Base-by-base conservation (phyloP, 2,888 invertebrate genomes). In the Craniophora ligustri region DNA sequence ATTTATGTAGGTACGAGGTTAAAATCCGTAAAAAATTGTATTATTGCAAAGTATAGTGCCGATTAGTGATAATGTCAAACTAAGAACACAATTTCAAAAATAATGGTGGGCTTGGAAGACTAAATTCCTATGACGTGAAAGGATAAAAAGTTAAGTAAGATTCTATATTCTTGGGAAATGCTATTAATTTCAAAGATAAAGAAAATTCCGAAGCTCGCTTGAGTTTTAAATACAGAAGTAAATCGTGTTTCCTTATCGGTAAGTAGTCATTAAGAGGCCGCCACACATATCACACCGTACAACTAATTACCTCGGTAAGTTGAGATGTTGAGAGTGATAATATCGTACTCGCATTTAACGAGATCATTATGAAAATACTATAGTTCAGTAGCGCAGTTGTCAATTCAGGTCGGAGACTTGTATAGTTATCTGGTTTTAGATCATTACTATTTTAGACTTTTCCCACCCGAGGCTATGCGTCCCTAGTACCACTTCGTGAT, bases 281-380 rank as follows among this genome's bases (percentile, higher is more conserved):
- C 15, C 14, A 23, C 39, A 31, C 41, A 38, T 44, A 51, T 47
- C 48, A 49, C 48, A 35, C 44, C 16, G 35, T 42, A 51, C 46
- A 53, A 44, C 53, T 44, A 49, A 56, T 53, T 69, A 65, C 23
- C 31, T 44, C 30, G 31, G 23, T 42, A 15, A 46, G 30, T 53
- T 35, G n/a, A 51, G 58, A 58, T 42, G 35, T 32, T 40, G 21
- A 18, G 6, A 46, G 26, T 36, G 47, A 65, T 59, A 66, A 53
- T 41, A 47, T 19, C 61, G 28, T 30, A 38, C n/a, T 18, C 34
- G n/a, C n/a, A 42, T 21, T 46, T 49, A 59, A 70, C 46, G 60
- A 67, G 49, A 44, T 70, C 66, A 54, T 70, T 70, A 67, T 32
- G 15, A 53, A 31, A 10, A 36, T 21, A 36, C 31, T 31, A 45